These are phyloP conservation scores for Sebastes iracundus DNA, from an alignment of 2,797 vertebrate genomes.

Conservation along the genomic window DNA sequence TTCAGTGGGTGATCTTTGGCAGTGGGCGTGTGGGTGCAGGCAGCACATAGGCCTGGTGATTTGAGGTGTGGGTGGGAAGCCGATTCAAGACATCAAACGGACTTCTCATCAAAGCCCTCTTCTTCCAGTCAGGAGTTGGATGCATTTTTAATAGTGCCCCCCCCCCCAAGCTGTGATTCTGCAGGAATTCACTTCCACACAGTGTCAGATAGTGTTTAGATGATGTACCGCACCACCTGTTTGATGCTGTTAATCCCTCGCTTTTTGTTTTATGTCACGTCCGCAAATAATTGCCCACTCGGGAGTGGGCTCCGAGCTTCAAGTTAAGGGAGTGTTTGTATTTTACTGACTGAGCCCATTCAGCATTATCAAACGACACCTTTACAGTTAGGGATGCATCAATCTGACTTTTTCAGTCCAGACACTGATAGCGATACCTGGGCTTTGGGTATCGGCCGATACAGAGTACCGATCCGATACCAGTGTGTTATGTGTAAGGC, in stretches of 20 bases:
- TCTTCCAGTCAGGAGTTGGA: constrained; percentile 42
- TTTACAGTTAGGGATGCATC: background rate
- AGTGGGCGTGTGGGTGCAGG: constrained; percentile 65
- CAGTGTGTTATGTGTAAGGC: too few relatives aligned
- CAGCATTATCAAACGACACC: background rate
- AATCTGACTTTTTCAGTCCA: too few relatives aligned
- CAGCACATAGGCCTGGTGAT: constrained; percentile 48
- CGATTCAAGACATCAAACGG: constrained; percentile 68
- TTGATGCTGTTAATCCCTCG: constrained; percentile 15
- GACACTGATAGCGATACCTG: too few relatives aligned
- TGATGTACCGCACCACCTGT: constrained; percentile 21
- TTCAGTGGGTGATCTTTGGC: constrained; percentile 61
- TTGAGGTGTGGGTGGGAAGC: constrained; percentile 68
- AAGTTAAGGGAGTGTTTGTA: background rate
- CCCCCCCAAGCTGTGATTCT: constrained; percentile 3
- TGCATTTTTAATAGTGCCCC: constrained; percentile 54
- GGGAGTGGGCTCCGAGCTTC: background rate
- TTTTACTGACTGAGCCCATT: background rate
- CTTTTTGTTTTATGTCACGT: background rate
- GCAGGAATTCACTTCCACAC: constrained; percentile 2
- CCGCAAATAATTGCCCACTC: background rate
- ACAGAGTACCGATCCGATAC: too few relatives aligned
- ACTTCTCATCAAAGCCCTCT: constrained; percentile 68
- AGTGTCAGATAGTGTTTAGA: background rate
- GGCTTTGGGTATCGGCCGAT: too few relatives aligned